Percentiles rank a stretch among this genome's conserved stretches.
Evolutionary conservation across 1,140 invertebrate species (phyloP).

Genomic region (Saccostrea cuccullata): DNA sequence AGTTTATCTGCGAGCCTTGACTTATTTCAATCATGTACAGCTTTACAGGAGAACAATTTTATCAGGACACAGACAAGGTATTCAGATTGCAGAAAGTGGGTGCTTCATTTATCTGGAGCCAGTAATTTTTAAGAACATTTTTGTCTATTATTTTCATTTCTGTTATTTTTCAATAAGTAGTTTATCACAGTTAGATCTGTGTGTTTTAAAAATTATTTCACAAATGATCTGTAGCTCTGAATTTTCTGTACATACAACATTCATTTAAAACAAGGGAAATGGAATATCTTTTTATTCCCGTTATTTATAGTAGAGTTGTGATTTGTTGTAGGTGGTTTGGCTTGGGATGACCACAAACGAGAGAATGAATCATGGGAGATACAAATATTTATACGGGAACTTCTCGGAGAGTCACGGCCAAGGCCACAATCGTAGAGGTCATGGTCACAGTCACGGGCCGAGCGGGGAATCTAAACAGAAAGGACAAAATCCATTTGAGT

Average conservation of each 20-base stretch:
- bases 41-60: background rate
- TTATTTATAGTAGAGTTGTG: background rate
- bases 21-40: background rate
- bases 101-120: background rate
- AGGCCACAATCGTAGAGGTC: background rate
- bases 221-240: too few relatives aligned
- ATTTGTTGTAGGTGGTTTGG: constrained; percentile 86
- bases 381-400: constrained; percentile 89
- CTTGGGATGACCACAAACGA: constrained; percentile 98
- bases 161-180: too few relatives aligned
- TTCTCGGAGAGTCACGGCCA: constrained; percentile 56
- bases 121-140: too few relatives aligned
- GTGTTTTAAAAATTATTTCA: too few relatives aligned
- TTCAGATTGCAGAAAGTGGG: background rate
- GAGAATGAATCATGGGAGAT: constrained; percentile 94
- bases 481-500: constrained; percentile 77
- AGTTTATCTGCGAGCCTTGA: too few relatives aligned
- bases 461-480: constrained; percentile 54
- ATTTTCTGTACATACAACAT: too few relatives aligned
- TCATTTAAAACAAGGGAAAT: too few relatives aligned
- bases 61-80: background rate
- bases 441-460: background rate
- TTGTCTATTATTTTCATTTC: too few relatives aligned
- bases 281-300: too few relatives aligned
- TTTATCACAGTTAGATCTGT: too few relatives aligned